Conservation (phyloP, 1,140 invertebrate genomes). For the Bombus consobrinus region DNA sequence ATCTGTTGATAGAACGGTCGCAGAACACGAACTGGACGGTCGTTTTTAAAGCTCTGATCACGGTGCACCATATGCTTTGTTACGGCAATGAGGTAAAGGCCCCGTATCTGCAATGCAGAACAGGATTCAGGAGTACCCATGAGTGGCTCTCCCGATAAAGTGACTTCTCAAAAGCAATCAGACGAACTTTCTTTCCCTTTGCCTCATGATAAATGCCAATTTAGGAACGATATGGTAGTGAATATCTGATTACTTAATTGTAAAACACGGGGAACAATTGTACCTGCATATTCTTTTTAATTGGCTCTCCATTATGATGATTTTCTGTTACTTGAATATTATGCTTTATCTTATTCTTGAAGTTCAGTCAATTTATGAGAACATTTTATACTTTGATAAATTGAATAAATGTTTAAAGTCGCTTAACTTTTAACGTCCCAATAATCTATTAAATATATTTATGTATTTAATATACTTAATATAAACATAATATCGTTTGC, state of each 20-base stretch:
- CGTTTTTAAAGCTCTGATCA: slow-evolving; percentile 99
- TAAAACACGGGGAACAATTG: no score
- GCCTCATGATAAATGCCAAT: not conserved
- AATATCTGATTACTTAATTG: not conserved
- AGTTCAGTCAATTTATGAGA: not conserved
- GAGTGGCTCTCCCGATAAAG: not conserved
- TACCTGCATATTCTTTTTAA: not conserved
- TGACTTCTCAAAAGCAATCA: slow-evolving; percentile 6
- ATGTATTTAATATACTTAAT: no score
- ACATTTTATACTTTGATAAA: not conserved
- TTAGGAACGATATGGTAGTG: not conserved
- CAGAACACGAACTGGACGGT: slow-evolving; percentile 99
- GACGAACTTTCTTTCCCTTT: not conserved
- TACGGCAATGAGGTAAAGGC: slow-evolving; percentile 98
- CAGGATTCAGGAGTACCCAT: not conserved
- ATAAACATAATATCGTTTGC: no score
- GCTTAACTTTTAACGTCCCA: no score
- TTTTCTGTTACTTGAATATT: not conserved
- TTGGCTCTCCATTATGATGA: not conserved
- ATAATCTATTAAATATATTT: no score
- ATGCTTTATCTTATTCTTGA: not conserved
- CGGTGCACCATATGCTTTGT: slow-evolving; percentile 99
- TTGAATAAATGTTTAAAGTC: not conserved
- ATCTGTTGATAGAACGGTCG: slow-evolving; percentile 98
- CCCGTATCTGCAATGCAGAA: slow-evolving; percentile 16